These are phyloP conservation scores for Drosophila pandora DNA, from an alignment of 1,140 invertebrate genomes.

Conservation along the genomic window DNA sequence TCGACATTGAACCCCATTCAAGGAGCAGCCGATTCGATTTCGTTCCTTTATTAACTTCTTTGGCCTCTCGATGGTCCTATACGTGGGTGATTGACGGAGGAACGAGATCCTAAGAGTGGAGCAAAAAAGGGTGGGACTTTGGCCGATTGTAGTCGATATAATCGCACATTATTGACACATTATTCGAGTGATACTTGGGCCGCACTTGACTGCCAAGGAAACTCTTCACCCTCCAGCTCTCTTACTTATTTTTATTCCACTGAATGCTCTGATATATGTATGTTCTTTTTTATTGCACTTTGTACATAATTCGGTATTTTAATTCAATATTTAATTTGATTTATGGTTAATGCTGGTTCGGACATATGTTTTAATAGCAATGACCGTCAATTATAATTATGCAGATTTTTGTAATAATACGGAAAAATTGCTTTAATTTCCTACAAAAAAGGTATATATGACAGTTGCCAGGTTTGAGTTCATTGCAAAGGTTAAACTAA, in stretches of 20 bases:
- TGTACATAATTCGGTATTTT: conserved; percentile 9
- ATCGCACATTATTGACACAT: conserved; percentile 74
- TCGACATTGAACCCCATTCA: conserved; percentile 30
- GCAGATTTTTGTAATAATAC: conserved; percentile 21
- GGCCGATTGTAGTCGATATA: conserved; percentile 63
- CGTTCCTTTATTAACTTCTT: conserved; percentile 28
- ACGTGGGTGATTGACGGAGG: conserved; percentile 20
- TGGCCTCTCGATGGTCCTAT: conserved; percentile 17
- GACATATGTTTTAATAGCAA: conserved; percentile 39
- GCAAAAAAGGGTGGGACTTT: conserved; percentile 1
- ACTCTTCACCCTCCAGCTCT: not conserved
- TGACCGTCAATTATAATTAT: conserved; percentile 45
- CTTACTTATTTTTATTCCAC: not conserved
- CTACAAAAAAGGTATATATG: not conserved
- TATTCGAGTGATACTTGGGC: conserved; percentile 57
- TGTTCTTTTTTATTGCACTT: not conserved
- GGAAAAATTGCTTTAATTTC: not conserved
- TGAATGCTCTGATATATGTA: not conserved
- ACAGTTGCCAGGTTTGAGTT: not conserved
- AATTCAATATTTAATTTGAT: conserved; percentile 37
- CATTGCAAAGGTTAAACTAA: not conserved
- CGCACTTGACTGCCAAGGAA: conserved; percentile 23
- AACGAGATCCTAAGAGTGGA: conserved; percentile 10
- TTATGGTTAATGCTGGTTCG: conserved; percentile 28
- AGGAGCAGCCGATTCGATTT: conserved; percentile 3